phyloP scores from a whole-genome alignment of 2,888 invertebrate species.

The Drosophila testacea region DNA sequence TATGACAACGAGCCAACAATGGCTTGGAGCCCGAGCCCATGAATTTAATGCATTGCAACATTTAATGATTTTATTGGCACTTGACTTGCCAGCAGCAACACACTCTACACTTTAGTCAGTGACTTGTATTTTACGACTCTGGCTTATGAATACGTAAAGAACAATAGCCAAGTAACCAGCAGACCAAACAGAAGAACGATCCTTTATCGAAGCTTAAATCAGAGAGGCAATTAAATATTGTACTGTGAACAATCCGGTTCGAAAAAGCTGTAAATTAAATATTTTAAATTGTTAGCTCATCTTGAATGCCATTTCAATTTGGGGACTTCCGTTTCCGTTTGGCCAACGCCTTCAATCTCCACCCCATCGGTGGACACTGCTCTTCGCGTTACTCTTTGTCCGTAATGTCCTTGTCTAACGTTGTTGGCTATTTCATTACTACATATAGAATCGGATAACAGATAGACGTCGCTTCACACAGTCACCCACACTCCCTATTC shows the following conservation, averaged over 20 bases:
- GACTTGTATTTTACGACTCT: constrained; percentile 60
- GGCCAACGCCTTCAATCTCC: constrained; percentile 10
- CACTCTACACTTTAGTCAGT: not conserved
- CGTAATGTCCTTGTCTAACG: constrained; percentile 73
- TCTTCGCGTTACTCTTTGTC: constrained; percentile 58
- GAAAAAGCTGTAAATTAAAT: constrained; percentile 38
- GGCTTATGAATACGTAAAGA: constrained; percentile 65
- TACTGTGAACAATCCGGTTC: not conserved
- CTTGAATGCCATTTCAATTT: constrained; percentile 79
- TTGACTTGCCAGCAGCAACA: constrained; percentile 47
- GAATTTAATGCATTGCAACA: constrained; percentile 74
- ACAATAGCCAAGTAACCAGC: constrained; percentile 20
- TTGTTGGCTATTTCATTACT: constrained; percentile 49
- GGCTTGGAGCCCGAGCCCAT: constrained; percentile 41
- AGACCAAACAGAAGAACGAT: constrained; percentile 17
- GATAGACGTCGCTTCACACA: not conserved
- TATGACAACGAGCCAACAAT: constrained; percentile 55
- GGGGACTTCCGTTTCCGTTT: constrained; percentile 77
- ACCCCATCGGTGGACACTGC: constrained; percentile 1
- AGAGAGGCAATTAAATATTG: constrained; percentile 1
- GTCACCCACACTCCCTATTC: constrained; percentile 16
- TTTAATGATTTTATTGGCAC: constrained; percentile 78
- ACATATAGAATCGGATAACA: constrained; percentile 20
- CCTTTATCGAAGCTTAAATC: constrained; percentile 22
- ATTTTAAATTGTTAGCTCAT: constrained; percentile 55